phyloP scores from a whole-genome alignment of 2,797 vertebrate genomes.

The Borostomias antarcticus region DNA sequence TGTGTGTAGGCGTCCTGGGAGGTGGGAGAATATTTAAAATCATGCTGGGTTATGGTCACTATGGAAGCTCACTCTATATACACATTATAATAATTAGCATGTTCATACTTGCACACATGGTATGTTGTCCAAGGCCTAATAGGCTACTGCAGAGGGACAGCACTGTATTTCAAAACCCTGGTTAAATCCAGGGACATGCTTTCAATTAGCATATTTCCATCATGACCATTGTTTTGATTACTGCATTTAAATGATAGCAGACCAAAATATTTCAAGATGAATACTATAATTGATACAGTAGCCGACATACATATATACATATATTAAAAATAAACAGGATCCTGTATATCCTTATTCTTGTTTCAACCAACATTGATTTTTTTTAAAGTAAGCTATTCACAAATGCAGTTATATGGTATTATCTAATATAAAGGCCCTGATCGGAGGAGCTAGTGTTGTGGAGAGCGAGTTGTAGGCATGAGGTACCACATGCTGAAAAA shows the following conservation, averaged over 20 bases:
- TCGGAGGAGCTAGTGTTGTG: too few relatives aligned
- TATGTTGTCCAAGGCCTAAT: background rate
- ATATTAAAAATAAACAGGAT: background rate
- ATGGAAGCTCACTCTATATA: conserved; percentile 7
- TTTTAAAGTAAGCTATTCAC: too few relatives aligned
- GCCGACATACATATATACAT: background rate
- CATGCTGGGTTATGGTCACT: background rate
- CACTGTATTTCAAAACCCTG: background rate
- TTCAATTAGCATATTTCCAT: background rate
- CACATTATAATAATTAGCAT: background rate
- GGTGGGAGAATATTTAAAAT: background rate
- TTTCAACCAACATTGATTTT: too few relatives aligned
- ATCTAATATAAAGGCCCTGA: too few relatives aligned
- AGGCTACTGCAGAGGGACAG: background rate
- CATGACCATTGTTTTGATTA: too few relatives aligned
- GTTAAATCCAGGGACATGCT: background rate
- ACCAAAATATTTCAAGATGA: background rate
- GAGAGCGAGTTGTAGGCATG: too few relatives aligned
- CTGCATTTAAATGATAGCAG: background rate
- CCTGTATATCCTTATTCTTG: too few relatives aligned
- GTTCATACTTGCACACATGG: background rate
- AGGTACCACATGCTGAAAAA: conserved; percentile 26
- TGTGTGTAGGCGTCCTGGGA: conserved; percentile 4
- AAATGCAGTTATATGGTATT: too few relatives aligned
- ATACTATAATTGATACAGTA: background rate